phyloP scores from a whole-genome alignment of 2,888 invertebrate genomes.

The Actias luna region DNA sequence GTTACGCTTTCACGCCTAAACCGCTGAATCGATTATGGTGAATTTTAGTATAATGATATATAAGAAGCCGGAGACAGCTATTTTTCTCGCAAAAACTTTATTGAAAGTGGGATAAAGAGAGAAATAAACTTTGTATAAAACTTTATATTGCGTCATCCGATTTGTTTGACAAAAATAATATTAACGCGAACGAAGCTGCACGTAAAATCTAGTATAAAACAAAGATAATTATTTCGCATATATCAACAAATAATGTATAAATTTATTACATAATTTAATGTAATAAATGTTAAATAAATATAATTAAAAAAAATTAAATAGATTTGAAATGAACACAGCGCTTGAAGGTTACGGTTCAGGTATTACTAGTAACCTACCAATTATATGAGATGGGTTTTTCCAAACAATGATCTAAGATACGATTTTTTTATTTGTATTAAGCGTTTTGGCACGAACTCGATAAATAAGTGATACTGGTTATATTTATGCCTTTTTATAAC shows the following conservation, averaged over 20 bases:
- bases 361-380: not conserved
- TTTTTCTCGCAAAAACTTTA: no score
- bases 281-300: not conserved
- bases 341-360: not conserved
- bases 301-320: not conserved
- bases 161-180: no score
- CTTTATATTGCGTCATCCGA: no score
- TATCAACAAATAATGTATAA: not conserved
- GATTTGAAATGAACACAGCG: not conserved
- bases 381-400: constrained; percentile 35
- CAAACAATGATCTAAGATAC: constrained; percentile 43
- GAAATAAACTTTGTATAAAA: no score
- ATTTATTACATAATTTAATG: not conserved
- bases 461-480: not conserved
- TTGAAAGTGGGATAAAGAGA: no score
- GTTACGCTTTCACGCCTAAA: no score
- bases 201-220: no score
- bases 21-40: no score
- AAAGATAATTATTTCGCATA: no score
- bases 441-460: constrained; percentile 25
- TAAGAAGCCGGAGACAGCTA: no score
- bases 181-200: no score
- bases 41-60: no score
- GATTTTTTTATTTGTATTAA: constrained; percentile 30
- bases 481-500: not conserved